Percentiles rank a stretch among this genome's conserved stretches.
Conservation (phyloP, 2,113 vertebrate genomes). For the Sminthopsis crassicaudata region DNA sequence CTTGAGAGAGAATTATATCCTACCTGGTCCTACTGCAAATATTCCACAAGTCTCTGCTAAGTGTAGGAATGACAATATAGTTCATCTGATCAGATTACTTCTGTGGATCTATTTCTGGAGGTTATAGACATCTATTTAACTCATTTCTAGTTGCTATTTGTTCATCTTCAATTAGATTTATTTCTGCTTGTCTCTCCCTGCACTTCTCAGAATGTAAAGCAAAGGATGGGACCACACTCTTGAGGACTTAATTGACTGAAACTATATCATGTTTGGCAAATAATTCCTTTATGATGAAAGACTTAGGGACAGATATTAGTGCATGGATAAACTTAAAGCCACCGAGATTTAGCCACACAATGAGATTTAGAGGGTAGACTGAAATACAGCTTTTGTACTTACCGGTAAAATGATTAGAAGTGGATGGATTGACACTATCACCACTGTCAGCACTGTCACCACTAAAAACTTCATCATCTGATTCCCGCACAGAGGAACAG, state of each 20-base stretch:
- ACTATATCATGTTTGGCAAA: slow-evolving; percentile 7
- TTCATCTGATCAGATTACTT: slow-evolving; percentile 24
- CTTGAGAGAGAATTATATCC: slow-evolving; percentile 3
- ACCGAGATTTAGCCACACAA: not conserved
- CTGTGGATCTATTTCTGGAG: slow-evolving; percentile 24
- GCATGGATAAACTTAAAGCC: not conserved
- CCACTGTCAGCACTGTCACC: slow-evolving; percentile 92
- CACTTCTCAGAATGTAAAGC: not conserved
- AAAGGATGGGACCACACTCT: not conserved
- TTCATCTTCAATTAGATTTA: not conserved
- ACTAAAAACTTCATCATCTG: slow-evolving; percentile 93
- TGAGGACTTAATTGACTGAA: slow-evolving; percentile 42
- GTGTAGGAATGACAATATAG: slow-evolving; percentile 12
- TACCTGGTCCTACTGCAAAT: not conserved
- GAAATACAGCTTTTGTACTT: slow-evolving; percentile 78
- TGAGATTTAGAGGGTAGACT: slow-evolving; percentile 1
- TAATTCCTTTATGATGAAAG: slow-evolving; percentile 11
- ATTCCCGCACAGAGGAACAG: slow-evolving; percentile 91
- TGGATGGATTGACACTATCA: slow-evolving; percentile 91
- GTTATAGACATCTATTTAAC: not conserved
- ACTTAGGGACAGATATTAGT: not conserved
- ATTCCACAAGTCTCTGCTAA: slow-evolving; percentile 8
- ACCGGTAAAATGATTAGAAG: slow-evolving; percentile 89
- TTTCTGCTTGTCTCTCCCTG: not conserved
- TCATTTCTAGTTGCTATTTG: slow-evolving; percentile 24